Evolutionary conservation across 2,797 vertebrate genomes (phyloP), one percentile per base, ranked within the genome.

Genomic region (Hybognathus amarus): DNA sequence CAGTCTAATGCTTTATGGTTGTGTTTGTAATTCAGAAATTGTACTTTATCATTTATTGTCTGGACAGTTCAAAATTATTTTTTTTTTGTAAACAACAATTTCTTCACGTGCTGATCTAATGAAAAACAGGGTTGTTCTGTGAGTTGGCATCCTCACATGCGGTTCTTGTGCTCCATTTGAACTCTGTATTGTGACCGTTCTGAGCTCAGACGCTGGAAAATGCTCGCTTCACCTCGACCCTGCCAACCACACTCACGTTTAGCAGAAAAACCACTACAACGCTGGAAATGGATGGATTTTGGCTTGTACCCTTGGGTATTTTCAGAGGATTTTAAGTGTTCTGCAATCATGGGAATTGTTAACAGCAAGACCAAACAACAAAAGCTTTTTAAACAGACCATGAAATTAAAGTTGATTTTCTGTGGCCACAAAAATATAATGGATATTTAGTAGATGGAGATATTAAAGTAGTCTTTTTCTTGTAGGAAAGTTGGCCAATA

Each of bases 241-340:
- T 77, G 82, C 74, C 82, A 83, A 77, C 36, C 36, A 4, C 38
- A 47, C 74, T 83, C 15, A 2, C 13, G 27, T 77, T 77, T 61
- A 77, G 66, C 27, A 59, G 74, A 64, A 83, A 77, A 77, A 59
- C 20, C 82, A 45, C 47, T 68, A 20, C 63, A 77, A 45, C 7
- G 8, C 81, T 77, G 82, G 64, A 52, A 70, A 22, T 13, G 33
- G n/a, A 75, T 20, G 9, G n/a, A 3, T 42, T 77, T 68, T 83
- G 74, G 63, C 74, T 33, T 2, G 33, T 54, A 36, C 1, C 52
- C 24, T 22, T 69, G 38, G 63, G 77, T 6, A 33, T 59, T 59
- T 83, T 33, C 7, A 36, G 27, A 9, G 52, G 5, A 18, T 73
- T 66, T 77, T 59, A 9, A 47, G 12, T 15, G 52, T 11, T 77